Percentiles rank a stretch among this genome's conserved stretches.
Evolutionary conservation across 2,888 invertebrate genomes (phyloP).

Genomic region (Lasius fuliginosus): DNA sequence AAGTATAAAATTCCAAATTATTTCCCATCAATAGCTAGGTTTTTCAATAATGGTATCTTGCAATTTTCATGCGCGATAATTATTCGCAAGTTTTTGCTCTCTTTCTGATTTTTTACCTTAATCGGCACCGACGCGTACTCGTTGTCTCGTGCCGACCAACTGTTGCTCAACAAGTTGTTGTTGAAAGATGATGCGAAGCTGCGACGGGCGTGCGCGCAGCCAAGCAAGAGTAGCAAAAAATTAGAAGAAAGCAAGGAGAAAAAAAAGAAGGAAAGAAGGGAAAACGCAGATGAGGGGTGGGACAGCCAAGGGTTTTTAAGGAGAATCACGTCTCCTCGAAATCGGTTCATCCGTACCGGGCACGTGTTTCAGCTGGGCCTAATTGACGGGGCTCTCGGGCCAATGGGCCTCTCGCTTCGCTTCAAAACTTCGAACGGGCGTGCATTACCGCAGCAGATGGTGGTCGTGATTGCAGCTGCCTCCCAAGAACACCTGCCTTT

Average conservation of each 20-base stretch:
- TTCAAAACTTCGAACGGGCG: conserved; percentile 70
- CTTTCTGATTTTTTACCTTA: conserved; percentile 34
- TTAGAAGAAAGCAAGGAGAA: conserved; percentile 35
- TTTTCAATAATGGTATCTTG: not conserved
- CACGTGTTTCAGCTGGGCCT: conserved; percentile 82
- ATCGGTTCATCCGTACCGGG: conserved; percentile 72
- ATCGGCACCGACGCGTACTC: conserved; percentile 26
- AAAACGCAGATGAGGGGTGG: conserved; percentile 32
- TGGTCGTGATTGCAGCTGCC: conserved; percentile 84
- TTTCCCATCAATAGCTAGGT: not conserved
- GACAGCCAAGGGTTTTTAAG: conserved; percentile 51
- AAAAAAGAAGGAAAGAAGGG: conserved; percentile 41
- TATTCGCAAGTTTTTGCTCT: conserved; percentile 23
- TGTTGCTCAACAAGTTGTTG: conserved; percentile 66
- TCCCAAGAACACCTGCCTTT: conserved; percentile 85
- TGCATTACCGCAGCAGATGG: conserved; percentile 81
- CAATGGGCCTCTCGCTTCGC: conserved; percentile 60
- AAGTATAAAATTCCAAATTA: not conserved
- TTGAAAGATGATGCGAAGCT: conserved; percentile 64
- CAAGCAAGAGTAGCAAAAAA: conserved; percentile 53
- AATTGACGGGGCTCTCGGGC: conserved; percentile 77
- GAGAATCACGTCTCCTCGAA: conserved; percentile 62
- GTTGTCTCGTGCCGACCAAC: conserved; percentile 70
- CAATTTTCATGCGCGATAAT: conserved; percentile 11
- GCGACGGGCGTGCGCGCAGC: conserved; percentile 55